These are phyloP conservation scores for Neotoma lepida DNA, from an alignment of 2,113 vertebrate species.

Conservation along the genomic window DNA sequence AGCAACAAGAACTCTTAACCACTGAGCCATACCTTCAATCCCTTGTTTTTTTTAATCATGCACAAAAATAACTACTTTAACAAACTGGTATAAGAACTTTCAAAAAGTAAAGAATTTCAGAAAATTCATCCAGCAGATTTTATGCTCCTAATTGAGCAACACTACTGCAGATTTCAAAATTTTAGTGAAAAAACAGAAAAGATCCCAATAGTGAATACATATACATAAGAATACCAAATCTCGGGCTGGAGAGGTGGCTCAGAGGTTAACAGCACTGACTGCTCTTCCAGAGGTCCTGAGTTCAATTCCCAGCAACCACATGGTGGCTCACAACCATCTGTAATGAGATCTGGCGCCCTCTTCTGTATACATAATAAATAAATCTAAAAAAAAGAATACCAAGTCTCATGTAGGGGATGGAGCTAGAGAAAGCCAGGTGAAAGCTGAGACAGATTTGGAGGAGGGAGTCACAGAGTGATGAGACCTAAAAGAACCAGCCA, in stretches of 20 bases:
- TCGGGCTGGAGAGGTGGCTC: neutral
- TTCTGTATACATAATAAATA: too few species aligned
- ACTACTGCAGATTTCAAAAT: neutral
- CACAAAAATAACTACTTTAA: neutral
- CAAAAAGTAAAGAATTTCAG: constrained; percentile 45
- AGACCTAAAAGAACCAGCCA: neutral
- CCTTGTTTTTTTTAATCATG: neutral
- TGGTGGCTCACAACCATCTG: too few species aligned
- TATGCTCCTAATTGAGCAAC: neutral
- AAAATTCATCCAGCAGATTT: constrained; percentile 28
- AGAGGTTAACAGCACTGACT: too few species aligned
- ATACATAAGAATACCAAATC: neutral
- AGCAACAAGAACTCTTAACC: neutral
- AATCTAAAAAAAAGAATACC: neutral
- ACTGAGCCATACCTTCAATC: neutral
- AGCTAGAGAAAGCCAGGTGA: neutral
- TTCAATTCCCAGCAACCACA: too few species aligned
- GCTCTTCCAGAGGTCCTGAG: too few species aligned
- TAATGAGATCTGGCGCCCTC: too few species aligned
- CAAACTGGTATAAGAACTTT: constrained; percentile 50
- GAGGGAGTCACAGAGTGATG: neutral
- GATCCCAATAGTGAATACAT: neutral
- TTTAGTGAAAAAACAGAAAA: neutral
- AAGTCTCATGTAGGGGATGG: neutral
- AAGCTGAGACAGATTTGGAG: neutral